Evolutionary conservation across 2,888 invertebrate species (phyloP), one percentile per base, ranked within the genome.

Genomic region (Hirudinaria manillensis): DNA sequence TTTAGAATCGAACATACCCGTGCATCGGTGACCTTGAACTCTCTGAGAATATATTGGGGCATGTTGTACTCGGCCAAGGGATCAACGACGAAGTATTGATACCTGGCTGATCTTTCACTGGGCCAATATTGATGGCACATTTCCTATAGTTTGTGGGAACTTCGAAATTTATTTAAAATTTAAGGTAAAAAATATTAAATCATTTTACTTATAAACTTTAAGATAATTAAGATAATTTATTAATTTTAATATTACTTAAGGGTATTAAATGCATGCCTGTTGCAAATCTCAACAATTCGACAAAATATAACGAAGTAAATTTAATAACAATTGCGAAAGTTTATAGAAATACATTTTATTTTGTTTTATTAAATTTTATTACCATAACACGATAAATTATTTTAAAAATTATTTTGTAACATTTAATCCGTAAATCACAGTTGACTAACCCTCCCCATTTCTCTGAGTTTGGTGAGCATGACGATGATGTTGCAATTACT

Each of bases 401-500:
- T 61, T 4, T 61, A 6, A 4, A 27, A 27, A 19, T 61, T 16
- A 16, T 56, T 56, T 24, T 56, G n/a, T 27, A 29, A 10, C 16
- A 70, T 29, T 70, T 36, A 70, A 38, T 45, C 7, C 36, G 7
- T 13, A 34, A 36, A 66, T 13, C 16, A n/a, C 13, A 55, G 2
- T 51, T 61, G n/a, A 76, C 91, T 89, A 87, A 93, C 93, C 85
- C 96, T 88, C 82, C 97, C 97, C 93, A 97, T 94, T 87, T 98
- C 97, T 84, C 95, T 92, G 77, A 97, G 89, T 85, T 97, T 97
- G 27, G 97, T 98, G 81, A 99, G 87, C 97, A 99, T 99, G 38
- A 99, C 99, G 79, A 99, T 92, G 84, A 99, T 98, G 61, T 97
- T 97, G 2, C 97, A 96, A 85, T 99, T 98, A 85, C 98, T 96